Conservation (phyloP, 2,888 invertebrate species). For the Crepidodera aurea region DNA sequence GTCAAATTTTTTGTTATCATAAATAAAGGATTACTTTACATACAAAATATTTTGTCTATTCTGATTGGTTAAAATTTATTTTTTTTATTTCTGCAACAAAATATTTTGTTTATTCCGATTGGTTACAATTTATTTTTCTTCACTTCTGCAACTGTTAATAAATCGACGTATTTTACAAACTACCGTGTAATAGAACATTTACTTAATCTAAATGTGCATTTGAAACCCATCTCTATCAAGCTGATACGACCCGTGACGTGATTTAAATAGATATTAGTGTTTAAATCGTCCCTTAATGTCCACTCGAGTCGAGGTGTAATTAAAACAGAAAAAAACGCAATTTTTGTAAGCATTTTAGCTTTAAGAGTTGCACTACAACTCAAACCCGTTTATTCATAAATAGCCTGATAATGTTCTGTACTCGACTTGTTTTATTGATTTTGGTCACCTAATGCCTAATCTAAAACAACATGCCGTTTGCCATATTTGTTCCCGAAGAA, state of each 20-base stretch:
- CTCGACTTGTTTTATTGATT: slow-evolving; percentile 28
- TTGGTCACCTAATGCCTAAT: slow-evolving; percentile 32
- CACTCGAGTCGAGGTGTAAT: slow-evolving; percentile 12
- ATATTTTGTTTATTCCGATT: too few species aligned
- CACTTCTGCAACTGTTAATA: too few species aligned
- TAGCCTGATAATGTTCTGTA: slow-evolving; percentile 21
- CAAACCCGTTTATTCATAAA: slow-evolving; percentile 29
- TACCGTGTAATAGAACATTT: too few species aligned
- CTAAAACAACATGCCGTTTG: slow-evolving; percentile 27
- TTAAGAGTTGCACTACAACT: slow-evolving; percentile 20
- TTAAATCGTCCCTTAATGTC: slow-evolving; percentile 14
- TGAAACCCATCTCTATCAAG: slow-evolving; percentile 1
- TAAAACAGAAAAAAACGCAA: slow-evolving; percentile 20
- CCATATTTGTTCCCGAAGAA: slow-evolving; percentile 31
- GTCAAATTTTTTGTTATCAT: too few species aligned
- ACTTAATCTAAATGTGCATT: too few species aligned
- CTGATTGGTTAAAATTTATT: too few species aligned
- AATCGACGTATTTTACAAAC: too few species aligned
- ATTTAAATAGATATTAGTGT: slow-evolving; percentile 13
- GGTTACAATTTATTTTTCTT: too few species aligned
- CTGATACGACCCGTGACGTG: not conserved
- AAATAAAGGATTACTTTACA: too few species aligned
- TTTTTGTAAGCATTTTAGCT: slow-evolving; percentile 16
- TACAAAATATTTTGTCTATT: too few species aligned
- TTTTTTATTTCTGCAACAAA: too few species aligned